Evolutionary conservation across 2,888 invertebrate species (phyloP).

Genomic region (Caenorhabditis sp.): DNA sequence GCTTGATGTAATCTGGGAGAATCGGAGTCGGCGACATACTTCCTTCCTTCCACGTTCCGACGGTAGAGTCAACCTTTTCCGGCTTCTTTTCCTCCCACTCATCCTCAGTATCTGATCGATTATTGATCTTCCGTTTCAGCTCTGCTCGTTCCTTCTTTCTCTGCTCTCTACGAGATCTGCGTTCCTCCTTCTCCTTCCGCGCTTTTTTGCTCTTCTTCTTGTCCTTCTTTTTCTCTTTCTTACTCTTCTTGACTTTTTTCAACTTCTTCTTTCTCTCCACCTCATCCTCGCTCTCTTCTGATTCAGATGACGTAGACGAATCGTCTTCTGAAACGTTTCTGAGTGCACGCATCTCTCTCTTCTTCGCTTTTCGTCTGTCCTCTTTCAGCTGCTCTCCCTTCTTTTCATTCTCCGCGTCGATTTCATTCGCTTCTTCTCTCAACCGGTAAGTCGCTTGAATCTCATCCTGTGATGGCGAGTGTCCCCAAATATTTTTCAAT

Average conservation of each 20-base stretch:
- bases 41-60: constrained; percentile 59
- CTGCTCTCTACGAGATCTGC: constrained; percentile 37
- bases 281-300: constrained; percentile 56
- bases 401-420: constrained; percentile 73
- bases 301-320: constrained; percentile 54
- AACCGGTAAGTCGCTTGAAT: constrained; percentile 69
- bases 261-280: constrained; percentile 67
- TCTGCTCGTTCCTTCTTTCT: constrained; percentile 54
- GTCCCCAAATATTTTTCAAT: constrained; percentile 64
- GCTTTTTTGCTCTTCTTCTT: constrained; percentile 67
- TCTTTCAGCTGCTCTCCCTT: constrained; percentile 65
- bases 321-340: constrained; percentile 59
- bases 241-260: constrained; percentile 64
- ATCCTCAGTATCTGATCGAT: constrained; percentile 51
- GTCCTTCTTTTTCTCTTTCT: constrained; percentile 62
- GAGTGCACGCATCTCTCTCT: constrained; percentile 59
- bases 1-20: constrained; percentile 67
- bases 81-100: constrained; percentile 57
- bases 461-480: constrained; percentile 71
- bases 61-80: constrained; percentile 1
- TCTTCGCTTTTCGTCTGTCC: constrained; percentile 68
- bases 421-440: constrained; percentile 68
- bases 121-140: constrained; percentile 44
- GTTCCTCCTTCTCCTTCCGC: constrained; percentile 51
- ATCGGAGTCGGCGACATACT: constrained; percentile 67